These are phyloP conservation scores for Abramis brama DNA, from an alignment of 2,113 vertebrate species.

Conservation along the genomic window DNA sequence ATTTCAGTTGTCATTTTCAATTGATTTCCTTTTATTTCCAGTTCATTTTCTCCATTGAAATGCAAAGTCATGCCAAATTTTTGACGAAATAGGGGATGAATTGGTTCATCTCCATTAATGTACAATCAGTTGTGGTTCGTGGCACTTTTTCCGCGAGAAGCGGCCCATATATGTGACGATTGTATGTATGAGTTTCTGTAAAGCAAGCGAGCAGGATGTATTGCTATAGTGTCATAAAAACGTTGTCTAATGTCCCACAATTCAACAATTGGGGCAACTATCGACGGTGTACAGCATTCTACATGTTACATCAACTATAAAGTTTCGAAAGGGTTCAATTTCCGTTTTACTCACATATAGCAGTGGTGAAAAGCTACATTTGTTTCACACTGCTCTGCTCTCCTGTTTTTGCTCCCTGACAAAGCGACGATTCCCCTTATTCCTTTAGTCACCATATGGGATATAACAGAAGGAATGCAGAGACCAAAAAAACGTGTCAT, in stretches of 20 bases:
- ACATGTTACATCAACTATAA: constrained; percentile 9
- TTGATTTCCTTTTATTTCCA: constrained; percentile 32
- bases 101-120: constrained; percentile 53
- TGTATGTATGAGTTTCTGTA: constrained; percentile 38
- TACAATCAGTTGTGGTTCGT: constrained; percentile 71
- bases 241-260: constrained; percentile 11
- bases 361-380: constrained; percentile 51
- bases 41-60: constrained; percentile 53
- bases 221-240: constrained; percentile 7
- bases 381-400: constrained; percentile 53
- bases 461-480: constrained; percentile 27
- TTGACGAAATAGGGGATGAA: constrained; percentile 57
- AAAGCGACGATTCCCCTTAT: background rate
- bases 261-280: constrained; percentile 9
- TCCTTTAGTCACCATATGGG: constrained; percentile 8
- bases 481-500: constrained; percentile 6
- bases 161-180: constrained; percentile 16
- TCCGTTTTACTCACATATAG: constrained; percentile 39
- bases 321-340: background rate
- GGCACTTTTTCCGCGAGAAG: constrained; percentile 65
- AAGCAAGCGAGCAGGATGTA: constrained; percentile 29
- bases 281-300: background rate
- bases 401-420: constrained; percentile 56
- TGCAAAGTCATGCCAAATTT: constrained; percentile 63
- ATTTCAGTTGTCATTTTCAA: constrained; percentile 2